Conservation (phyloP, 2,888 invertebrate genomes). For the Aporophyla nigra region DNA sequence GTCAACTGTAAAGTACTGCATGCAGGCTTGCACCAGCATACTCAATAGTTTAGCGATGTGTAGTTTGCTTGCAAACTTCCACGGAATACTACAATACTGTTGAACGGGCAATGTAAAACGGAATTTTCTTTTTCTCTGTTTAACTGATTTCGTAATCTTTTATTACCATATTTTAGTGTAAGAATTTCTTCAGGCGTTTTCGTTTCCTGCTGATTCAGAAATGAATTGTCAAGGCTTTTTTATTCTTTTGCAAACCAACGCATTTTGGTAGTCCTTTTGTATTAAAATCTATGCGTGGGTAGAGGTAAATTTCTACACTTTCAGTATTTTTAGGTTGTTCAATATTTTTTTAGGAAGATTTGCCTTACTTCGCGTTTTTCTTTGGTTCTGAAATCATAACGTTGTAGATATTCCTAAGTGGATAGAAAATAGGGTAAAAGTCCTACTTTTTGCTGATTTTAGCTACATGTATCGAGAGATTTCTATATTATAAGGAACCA, state of each 20-base stretch:
- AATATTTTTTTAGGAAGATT: slow-evolving; percentile 9
- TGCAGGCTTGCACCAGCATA: background rate
- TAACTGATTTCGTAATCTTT: slow-evolving; percentile 48
- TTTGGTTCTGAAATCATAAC: slow-evolving; percentile 7
- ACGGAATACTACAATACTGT: slow-evolving; percentile 47
- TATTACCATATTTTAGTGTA: slow-evolving; percentile 64
- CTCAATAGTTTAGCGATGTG: slow-evolving; percentile 14
- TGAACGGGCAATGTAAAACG: slow-evolving; percentile 51
- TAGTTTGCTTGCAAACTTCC: slow-evolving; percentile 47
- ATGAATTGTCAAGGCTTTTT: slow-evolving; percentile 54
- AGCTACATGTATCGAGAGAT: background rate
- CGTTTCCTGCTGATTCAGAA: slow-evolving; percentile 51
- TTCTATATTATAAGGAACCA: background rate
- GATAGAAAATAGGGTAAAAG: slow-evolving; percentile 5
- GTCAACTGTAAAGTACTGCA: background rate
- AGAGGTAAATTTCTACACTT: slow-evolving; percentile 4
- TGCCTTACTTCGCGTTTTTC: slow-evolving; percentile 5
- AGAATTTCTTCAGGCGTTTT: slow-evolving; percentile 48
- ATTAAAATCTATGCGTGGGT: slow-evolving; percentile 37
- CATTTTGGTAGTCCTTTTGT: slow-evolving; percentile 42
- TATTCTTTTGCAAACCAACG: slow-evolving; percentile 35
- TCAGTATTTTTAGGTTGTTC: slow-evolving; percentile 30
- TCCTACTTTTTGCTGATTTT: slow-evolving; percentile 3
- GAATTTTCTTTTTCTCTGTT: slow-evolving; percentile 51
- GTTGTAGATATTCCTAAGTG: slow-evolving; percentile 17